A percentile compares a stretch with the other conserved stretches of the same genome.
Conservation (phyloP, 2,797 vertebrate species). For the Todus mexicanus region DNA sequence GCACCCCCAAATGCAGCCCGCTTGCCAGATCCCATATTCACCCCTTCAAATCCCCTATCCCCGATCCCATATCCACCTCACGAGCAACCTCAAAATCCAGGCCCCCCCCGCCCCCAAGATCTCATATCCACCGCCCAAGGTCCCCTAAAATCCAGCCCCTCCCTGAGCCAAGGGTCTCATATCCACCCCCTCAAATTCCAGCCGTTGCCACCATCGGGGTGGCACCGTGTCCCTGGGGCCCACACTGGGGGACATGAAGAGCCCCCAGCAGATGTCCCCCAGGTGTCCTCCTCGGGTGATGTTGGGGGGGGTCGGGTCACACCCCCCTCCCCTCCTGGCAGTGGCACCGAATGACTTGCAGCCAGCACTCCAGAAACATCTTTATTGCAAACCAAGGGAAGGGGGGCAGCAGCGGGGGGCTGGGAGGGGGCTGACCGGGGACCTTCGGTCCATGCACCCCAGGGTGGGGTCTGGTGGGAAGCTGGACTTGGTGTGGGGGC, state of each 20-base stretch:
- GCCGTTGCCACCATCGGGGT: no score
- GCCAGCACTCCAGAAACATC: neutral
- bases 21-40: no score
- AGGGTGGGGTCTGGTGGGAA: neutral
- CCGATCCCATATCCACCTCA: no score
- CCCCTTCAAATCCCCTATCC: no score
- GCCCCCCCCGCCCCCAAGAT: no score
- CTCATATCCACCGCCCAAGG: fast-evolving
- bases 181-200: neutral
- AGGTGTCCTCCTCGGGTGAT: neutral
- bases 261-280: no score
- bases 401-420: no score
- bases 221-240: no score
- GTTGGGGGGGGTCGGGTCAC: no score
- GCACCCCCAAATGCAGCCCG: no score
- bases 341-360: neutral
- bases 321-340: neutral
- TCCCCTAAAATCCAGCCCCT: neutral
- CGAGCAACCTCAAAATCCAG: no score
- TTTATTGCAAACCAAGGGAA: slow-evolving; percentile 16
- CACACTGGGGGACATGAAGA: no score
- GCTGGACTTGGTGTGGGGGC: neutral
- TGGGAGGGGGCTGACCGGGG: fast-evolving
- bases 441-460: neutral
- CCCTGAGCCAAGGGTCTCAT: neutral